Base-by-base conservation (phyloP, 2,113 vertebrate species). In the Triplophysa dalaica region DNA sequence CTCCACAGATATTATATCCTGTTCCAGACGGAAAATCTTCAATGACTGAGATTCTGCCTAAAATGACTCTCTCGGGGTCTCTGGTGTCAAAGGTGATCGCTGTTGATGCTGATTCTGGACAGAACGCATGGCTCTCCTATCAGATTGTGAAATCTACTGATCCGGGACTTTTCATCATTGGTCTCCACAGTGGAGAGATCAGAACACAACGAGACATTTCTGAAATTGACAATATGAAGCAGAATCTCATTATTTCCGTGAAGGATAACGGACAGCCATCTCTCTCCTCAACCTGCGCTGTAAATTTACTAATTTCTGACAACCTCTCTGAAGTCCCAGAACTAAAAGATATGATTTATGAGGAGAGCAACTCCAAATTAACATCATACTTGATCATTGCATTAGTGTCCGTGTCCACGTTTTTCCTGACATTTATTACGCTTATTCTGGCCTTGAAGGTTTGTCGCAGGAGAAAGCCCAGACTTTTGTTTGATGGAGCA, bases 311-410 rank as follows among this genome's bases (percentile, higher is more conserved):
- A 13, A 61, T 78, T 60, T 69, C 77, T 22, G 77, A 78, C 58
- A 78, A 78, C 10, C 60, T 69, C 33, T 33, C 77, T 69, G 77
- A 78, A 29, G 33, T 78, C n/a, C 77, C 77, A 54, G 77, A 78
- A 61, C 54, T 78, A 4, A 78, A 78, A 26, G 77, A 78, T 54
- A 45, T 69, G 65, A 26, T 65, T 64, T 72, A 48, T 54, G 68
- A 80, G 21, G 65, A 78, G 24, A 69, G 19, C 48, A 69, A 38
- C n/a, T 78, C 77, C 17, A 78, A 65, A 78, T 65, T 92, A 24
- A 92, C 90, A 0, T 87, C 87, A 4, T 92, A 92, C 61, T 78
- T 92, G 81, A 88, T 91, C 29, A 86, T 93, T 9, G 87, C 90
- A 0, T 87, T 93, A 1, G 80, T 80, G 14, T 24, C 87, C 0